Evolutionary conservation across 2,888 invertebrate species (phyloP).

Genomic region (Scaptomyza polygonia): DNA sequence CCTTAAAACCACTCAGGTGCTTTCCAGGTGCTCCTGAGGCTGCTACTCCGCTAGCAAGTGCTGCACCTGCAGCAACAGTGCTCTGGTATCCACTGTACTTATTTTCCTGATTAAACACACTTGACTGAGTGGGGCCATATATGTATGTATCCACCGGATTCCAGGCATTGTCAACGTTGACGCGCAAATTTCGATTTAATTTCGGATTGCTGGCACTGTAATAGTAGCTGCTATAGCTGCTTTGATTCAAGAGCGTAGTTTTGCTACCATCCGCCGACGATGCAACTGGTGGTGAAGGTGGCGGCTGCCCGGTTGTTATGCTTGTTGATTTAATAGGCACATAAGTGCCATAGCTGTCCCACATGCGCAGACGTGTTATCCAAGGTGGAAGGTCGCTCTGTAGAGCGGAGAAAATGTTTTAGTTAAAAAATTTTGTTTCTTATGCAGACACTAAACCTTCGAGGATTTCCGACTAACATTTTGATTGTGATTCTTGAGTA

Average conservation of each 20-base stretch:
- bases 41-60: constrained; percentile 49
- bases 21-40: constrained; percentile 45
- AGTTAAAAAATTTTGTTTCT: constrained; percentile 49
- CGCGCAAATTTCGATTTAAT: constrained; percentile 83
- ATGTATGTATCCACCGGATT: constrained; percentile 85
- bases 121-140: constrained; percentile 84
- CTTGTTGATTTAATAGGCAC: constrained; percentile 83
- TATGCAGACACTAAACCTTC: constrained; percentile 1
- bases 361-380: constrained; percentile 89
- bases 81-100: constrained; percentile 84
- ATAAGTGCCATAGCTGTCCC: constrained; percentile 88
- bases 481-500: too few species aligned
- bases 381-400: constrained; percentile 86
- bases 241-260: constrained; percentile 80
- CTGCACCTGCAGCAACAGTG: constrained; percentile 57
- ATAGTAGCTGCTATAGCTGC: constrained; percentile 83
- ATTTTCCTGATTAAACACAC: constrained; percentile 84
- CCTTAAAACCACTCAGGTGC: constrained; percentile 80
- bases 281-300: constrained; percentile 81
- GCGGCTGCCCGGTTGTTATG: constrained; percentile 82
- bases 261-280: constrained; percentile 80
- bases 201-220: constrained; percentile 84
- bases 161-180: constrained; percentile 84
- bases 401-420: constrained; percentile 11
- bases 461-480: too few species aligned